phyloP scores from a whole-genome alignment of 1,140 invertebrate species.

The Orius insidiosus region DNA sequence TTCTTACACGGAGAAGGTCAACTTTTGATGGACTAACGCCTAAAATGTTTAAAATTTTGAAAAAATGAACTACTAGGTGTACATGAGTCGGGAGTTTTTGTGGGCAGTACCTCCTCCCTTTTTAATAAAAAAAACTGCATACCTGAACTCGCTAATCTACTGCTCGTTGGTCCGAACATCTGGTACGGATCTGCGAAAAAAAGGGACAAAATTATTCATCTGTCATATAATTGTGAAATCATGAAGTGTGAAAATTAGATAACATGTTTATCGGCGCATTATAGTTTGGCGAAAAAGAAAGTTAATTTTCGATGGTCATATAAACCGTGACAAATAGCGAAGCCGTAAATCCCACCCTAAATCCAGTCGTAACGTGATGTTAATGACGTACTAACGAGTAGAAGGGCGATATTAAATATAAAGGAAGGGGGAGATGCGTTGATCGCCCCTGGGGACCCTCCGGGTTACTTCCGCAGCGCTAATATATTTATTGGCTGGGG shows the following conservation, averaged over 20 bases:
- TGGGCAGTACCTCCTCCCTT: neutral
- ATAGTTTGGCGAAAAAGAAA: too few relatives aligned
- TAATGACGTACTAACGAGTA: constrained; percentile 8
- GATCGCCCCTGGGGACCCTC: neutral
- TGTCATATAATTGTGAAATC: constrained; percentile 1
- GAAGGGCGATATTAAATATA: constrained; percentile 7
- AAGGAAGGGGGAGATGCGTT: neutral
- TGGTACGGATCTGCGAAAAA: constrained; percentile 86
- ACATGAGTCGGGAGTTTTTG: too few relatives aligned
- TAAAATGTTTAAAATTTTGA: too few relatives aligned
- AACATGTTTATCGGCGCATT: constrained; percentile 1
- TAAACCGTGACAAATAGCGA: constrained; percentile 1
- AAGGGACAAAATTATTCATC: too few relatives aligned
- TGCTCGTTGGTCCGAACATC: constrained; percentile 88
- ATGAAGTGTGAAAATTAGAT: neutral
- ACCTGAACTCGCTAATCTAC: constrained; percentile 82
- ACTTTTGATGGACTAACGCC: too few relatives aligned
- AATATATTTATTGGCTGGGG: constrained; percentile 5
- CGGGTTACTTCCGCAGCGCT: neutral
- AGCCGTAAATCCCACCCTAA: constrained; percentile 1
- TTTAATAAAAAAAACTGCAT: constrained; percentile 23
- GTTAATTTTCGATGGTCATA: neutral
- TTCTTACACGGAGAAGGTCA: too few relatives aligned
- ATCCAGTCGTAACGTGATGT: constrained; percentile 1
- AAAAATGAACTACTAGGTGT: too few relatives aligned